These are phyloP conservation scores for Salvelinus namaycush DNA, from an alignment of 2,113 vertebrate genomes.

Conservation along the genomic window DNA sequence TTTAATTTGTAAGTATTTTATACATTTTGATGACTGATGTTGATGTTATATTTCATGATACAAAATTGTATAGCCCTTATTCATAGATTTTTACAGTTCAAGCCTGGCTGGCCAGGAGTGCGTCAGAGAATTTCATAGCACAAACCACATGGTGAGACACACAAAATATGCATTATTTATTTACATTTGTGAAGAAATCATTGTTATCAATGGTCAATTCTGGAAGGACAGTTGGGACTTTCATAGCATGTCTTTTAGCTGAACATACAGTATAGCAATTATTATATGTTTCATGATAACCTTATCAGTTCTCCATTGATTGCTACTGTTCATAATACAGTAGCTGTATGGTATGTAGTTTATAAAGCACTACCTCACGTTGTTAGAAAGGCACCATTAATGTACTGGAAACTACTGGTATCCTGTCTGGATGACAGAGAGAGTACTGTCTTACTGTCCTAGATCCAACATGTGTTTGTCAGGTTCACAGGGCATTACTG, in stretches of 20 bases:
- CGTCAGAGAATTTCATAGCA: neutral
- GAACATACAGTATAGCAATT: neutral
- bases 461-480: neutral
- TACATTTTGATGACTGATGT: constrained; percentile 33
- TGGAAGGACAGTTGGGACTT: too few species aligned
- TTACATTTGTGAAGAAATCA: constrained; percentile 62
- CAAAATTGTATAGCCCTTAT: constrained; percentile 28
- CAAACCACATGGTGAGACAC: constrained; percentile 29
- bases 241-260: too few species aligned
- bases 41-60: constrained; percentile 33
- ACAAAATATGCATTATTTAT: constrained; percentile 62
- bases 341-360: constrained; percentile 31
- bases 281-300: constrained; percentile 51
- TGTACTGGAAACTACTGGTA: constrained; percentile 30
- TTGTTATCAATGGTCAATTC: neutral
- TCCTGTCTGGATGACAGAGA: neutral
- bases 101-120: constrained; percentile 91
- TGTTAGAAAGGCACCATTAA: constrained; percentile 61
- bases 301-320: constrained; percentile 38
- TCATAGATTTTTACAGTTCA: constrained; percentile 61
- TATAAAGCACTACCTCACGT: constrained; percentile 64
- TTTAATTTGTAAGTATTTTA: constrained; percentile 54
- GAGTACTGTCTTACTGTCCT: neutral
- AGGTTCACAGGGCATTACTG: too few species aligned
- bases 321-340: constrained; percentile 47